phyloP scores from a whole-genome alignment of 1,140 invertebrate genomes.

The Drosophila nigrodunni region DNA sequence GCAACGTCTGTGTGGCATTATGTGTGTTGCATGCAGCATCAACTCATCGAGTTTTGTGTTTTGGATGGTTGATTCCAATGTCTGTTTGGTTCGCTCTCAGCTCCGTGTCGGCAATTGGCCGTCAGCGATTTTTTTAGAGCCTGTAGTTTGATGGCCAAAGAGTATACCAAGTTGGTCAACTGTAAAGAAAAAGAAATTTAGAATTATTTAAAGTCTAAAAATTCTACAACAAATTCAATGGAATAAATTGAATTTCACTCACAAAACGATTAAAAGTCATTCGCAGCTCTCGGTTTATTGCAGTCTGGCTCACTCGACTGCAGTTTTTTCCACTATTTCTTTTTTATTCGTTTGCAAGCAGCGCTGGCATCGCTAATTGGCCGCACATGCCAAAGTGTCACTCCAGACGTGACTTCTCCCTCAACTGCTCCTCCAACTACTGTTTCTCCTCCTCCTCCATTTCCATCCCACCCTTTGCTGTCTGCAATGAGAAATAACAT shows the following conservation, averaged over 20 bases:
- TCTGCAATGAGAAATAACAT: slow-evolving; percentile 10
- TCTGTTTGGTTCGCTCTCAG: background rate
- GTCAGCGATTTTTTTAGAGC: slow-evolving; percentile 38
- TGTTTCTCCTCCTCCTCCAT: background rate
- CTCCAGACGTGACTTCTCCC: slow-evolving; percentile 27
- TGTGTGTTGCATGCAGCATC: slow-evolving; percentile 17
- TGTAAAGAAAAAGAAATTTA: too few species aligned
- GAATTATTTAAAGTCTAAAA: too few species aligned
- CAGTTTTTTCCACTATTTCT: background rate
- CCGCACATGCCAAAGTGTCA: slow-evolving; percentile 76
- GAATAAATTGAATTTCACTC: too few species aligned
- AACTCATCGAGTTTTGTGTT: background rate
- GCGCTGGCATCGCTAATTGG: slow-evolving; percentile 70
- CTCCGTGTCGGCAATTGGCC: slow-evolving; percentile 48
- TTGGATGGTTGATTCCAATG: background rate
- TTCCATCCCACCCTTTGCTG: background rate
- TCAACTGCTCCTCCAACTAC: background rate
- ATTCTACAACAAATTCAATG: too few species aligned
- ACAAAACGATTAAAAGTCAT: too few species aligned
- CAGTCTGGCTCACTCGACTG: too few species aligned
- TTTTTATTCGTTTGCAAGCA: slow-evolving; percentile 65
- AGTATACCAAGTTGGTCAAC: too few species aligned
- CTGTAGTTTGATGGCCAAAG: too few species aligned
- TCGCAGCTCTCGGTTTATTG: too few species aligned
- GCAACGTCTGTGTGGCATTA: slow-evolving; percentile 30